Evolutionary conservation across 1,140 invertebrate genomes (phyloP).

Genomic region (Aporrectodea caliginosa): DNA sequence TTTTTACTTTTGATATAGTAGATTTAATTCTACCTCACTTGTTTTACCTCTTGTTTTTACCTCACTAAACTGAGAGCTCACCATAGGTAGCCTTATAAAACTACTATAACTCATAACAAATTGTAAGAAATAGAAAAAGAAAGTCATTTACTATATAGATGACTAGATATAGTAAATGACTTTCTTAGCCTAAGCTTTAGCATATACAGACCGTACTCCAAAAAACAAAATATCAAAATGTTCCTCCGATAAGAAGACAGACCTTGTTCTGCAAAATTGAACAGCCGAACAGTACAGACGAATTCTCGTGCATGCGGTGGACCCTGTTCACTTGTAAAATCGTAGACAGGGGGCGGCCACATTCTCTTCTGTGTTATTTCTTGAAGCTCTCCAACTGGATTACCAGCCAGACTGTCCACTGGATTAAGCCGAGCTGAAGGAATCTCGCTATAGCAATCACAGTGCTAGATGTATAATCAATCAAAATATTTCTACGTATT

Average conservation of each 20-base stretch:
- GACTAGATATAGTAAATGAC: too few species aligned
- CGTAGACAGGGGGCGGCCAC: slow-evolving; percentile 88
- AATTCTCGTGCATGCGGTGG: slow-evolving; percentile 88
- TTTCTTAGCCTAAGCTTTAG: slow-evolving; percentile 29
- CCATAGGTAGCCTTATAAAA: too few species aligned
- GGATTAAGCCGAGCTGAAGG: slow-evolving; percentile 4
- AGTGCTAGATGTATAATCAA: too few species aligned
- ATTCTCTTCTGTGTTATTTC: slow-evolving; percentile 92
- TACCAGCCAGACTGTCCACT: slow-evolving; percentile 56
- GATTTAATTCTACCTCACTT: too few species aligned
- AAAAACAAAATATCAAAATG: slow-evolving; percentile 1
- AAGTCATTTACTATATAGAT: too few species aligned
- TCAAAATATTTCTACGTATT: too few species aligned
- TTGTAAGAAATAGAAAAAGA: too few species aligned
- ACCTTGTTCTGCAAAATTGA: slow-evolving; percentile 66
- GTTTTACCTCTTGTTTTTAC: too few species aligned
- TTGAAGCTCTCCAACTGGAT: slow-evolving; percentile 91
- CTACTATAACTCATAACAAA: too few species aligned
- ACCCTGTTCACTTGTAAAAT: slow-evolving; percentile 78
- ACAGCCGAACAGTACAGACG: slow-evolving; percentile 69
- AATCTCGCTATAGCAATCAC: slow-evolving; percentile 3
- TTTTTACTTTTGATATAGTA: too few species aligned
- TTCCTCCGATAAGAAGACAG: slow-evolving; percentile 68
- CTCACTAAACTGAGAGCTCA: too few species aligned
- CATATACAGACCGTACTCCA: neutral